Conservation (phyloP, 2,113 vertebrate species). For the Amblyornis subalaris region DNA sequence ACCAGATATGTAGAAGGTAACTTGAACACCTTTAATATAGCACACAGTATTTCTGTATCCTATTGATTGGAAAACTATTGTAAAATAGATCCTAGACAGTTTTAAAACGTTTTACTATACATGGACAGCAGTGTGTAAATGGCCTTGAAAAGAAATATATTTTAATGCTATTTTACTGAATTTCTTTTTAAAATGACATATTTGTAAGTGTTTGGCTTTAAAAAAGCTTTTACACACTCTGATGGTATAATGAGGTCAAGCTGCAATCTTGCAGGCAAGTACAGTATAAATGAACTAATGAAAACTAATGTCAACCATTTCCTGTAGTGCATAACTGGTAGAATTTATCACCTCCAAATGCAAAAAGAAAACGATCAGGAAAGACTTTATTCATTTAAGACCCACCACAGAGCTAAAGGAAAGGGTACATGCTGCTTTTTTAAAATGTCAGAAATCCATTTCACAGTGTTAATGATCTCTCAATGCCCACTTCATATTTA, state of each 20-base stretch:
- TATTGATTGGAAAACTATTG: background rate
- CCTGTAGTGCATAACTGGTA: background rate
- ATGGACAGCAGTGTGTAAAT: background rate
- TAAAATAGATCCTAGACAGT: background rate
- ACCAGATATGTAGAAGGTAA: background rate
- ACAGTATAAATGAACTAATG: background rate
- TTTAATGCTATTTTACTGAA: background rate
- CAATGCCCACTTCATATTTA: slow-evolving; percentile 23
- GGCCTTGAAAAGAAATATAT: background rate
- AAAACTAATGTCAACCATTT: slow-evolving; percentile 27
- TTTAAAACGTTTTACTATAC: background rate
- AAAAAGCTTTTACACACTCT: background rate
- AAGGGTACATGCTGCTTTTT: slow-evolving; percentile 5
- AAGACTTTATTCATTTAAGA: slow-evolving; percentile 8
- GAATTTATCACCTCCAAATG: background rate
- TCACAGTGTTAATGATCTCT: slow-evolving; percentile 25
- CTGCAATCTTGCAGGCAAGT: background rate
- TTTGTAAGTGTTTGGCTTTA: background rate
- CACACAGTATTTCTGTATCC: background rate
- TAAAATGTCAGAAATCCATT: slow-evolving; percentile 36
- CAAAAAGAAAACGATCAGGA: background rate
- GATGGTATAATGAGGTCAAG: background rate
- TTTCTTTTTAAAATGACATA: background rate
- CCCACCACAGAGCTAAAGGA: slow-evolving; percentile 12
- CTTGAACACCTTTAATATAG: background rate